These are phyloP conservation scores for Rutpela maculata DNA, from an alignment of 2,888 invertebrate genomes.

Conservation along the genomic window DNA sequence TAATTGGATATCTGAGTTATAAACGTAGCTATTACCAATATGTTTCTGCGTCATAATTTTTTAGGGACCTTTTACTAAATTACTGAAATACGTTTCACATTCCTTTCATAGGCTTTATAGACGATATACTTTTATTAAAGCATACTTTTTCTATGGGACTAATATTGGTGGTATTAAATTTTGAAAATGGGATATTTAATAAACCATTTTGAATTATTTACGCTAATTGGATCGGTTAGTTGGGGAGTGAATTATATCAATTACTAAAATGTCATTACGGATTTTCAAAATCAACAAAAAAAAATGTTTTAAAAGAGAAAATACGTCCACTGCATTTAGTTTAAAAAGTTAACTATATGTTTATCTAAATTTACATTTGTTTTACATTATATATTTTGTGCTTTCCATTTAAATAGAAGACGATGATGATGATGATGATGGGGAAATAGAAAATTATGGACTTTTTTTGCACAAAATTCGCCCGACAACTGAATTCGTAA, in stretches of 20 bases:
- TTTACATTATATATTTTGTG: too few species aligned
- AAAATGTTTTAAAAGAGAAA: too few species aligned
- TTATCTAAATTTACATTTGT: too few species aligned
- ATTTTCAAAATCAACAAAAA: too few species aligned
- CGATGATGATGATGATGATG: too few species aligned
- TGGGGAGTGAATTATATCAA: neutral
- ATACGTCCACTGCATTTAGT: too few species aligned
- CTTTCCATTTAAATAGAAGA: too few species aligned
- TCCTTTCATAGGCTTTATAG: conserved; percentile 18
- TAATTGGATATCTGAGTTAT: conserved; percentile 30
- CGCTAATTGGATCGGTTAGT: neutral
- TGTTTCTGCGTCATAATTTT: conserved; percentile 31
- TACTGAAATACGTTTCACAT: conserved; percentile 8
- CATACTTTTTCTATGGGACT: neutral
- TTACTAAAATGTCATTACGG: too few species aligned
- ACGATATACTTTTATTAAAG: conserved; percentile 11
- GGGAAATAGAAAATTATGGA: too few species aligned
- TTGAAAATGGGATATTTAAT: neutral
- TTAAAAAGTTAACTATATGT: too few species aligned
- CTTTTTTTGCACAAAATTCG: too few species aligned
- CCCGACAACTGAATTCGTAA: too few species aligned
- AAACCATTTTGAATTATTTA: neutral
- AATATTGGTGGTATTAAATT: neutral
- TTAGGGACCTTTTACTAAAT: conserved; percentile 22
- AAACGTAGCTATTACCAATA: conserved; percentile 19